These are phyloP conservation scores for Gouania willdenowi DNA, from an alignment of 2,797 vertebrate species.

Conservation along the genomic window DNA sequence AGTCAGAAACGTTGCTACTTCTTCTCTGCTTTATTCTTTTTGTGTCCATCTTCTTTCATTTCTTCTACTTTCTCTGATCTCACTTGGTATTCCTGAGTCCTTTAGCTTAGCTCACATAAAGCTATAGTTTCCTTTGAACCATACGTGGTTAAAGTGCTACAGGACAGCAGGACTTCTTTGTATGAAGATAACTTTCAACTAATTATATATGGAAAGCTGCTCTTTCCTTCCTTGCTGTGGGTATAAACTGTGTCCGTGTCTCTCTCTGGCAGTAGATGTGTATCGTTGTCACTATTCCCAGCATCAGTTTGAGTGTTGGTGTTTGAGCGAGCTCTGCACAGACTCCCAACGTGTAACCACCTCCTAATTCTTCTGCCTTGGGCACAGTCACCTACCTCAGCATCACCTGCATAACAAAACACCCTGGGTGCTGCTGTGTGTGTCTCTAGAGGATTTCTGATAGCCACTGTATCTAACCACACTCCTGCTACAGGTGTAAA, in stretches of 20 bases:
- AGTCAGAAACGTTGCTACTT: too few relatives aligned
- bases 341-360: conserved; percentile 44
- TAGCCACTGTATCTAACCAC: conserved; percentile 47
- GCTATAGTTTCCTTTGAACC: conserved; percentile 1
- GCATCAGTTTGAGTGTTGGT: conserved; percentile 35
- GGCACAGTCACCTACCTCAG: conserved; percentile 58
- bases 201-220: conserved; percentile 23
- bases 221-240: conserved; percentile 13
- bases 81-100: too few relatives aligned
- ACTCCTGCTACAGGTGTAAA: conserved; percentile 40
- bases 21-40: too few relatives aligned
- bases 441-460: conserved; percentile 30
- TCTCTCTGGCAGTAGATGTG: conserved; percentile 34
- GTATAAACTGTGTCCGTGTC: conserved; percentile 26
- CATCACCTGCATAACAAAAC: conserved; percentile 48
- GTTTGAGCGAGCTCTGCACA: conserved; percentile 40
- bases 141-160: conserved; percentile 14
- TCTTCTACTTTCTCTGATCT: too few relatives aligned
- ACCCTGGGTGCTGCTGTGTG: conserved; percentile 12
- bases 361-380: conserved; percentile 46
- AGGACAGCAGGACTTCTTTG: conserved; percentile 17
- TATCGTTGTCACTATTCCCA: conserved; percentile 38
- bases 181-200: too few relatives aligned
- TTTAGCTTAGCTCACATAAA: neutral
- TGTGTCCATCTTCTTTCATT: too few relatives aligned